A percentile compares a stretch with the other conserved stretches of the same genome.
Conservation (phyloP, 2,113 vertebrate species). For the Gnathonemus echidnorhynchus region DNA sequence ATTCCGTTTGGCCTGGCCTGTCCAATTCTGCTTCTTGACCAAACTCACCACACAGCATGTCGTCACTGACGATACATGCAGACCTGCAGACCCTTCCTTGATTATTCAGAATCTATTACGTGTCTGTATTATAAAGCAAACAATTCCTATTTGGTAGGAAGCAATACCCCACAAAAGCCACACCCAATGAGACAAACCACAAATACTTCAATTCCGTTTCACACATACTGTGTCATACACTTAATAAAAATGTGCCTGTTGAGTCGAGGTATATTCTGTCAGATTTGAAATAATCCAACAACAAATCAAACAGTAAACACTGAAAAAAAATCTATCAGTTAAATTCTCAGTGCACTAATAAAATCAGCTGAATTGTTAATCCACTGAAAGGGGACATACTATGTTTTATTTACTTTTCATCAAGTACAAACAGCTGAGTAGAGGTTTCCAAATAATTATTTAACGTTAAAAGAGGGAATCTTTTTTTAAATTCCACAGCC, state of each 20-base stretch:
- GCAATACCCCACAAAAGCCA: slow-evolving; percentile 72
- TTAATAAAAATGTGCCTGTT: not conserved
- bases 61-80: not conserved
- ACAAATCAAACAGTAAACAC: not conserved
- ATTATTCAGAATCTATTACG: not conserved
- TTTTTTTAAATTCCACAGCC: not conserved
- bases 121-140: not conserved
- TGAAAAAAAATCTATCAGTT: not conserved
- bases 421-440: not conserved
- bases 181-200: slow-evolving; percentile 53
- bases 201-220: not conserved
- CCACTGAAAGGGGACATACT: not conserved
- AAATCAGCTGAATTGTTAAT: not conserved
- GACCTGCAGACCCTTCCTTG: not conserved
- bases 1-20: not conserved
- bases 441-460: not conserved
- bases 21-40: not conserved
- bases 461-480: not conserved
- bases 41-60: not conserved
- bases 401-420: not conserved
- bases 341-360: not conserved
- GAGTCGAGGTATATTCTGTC: not conserved
- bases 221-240: not conserved
- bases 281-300: not conserved
- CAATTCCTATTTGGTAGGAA: slow-evolving; percentile 37